Conservation (phyloP, 2,113 vertebrate species). For the Ictidomys tridecemlineatus region DNA sequence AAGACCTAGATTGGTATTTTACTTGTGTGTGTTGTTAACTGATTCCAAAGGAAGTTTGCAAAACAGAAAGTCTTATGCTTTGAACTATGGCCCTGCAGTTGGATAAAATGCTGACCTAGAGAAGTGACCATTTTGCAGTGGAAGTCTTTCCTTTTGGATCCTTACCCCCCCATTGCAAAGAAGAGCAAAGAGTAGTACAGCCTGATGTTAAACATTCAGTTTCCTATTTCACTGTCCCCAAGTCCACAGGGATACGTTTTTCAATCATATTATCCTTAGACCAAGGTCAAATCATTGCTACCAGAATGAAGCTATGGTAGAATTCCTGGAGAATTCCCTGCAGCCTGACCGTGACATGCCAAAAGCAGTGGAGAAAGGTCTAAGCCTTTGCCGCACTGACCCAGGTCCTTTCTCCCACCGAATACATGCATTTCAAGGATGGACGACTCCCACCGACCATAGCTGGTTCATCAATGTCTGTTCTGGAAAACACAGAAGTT, state of each 20-base stretch:
- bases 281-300: constrained; percentile 40
- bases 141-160: not conserved
- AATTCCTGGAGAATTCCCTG: constrained; percentile 1
- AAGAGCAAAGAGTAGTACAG: not conserved
- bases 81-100: not conserved
- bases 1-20: not conserved
- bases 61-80: not conserved
- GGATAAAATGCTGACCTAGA: not conserved
- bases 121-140: not conserved
- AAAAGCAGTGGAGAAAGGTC: not conserved
- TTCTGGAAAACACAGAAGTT: constrained; percentile 65
- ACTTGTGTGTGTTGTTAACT: not conserved
- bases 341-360: not conserved
- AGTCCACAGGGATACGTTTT: not conserved
- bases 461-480: constrained; percentile 39
- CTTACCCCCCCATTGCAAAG: not conserved
- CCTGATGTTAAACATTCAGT: not conserved
- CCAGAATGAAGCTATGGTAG: not conserved
- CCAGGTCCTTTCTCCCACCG: not conserved
- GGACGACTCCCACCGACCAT: not conserved
- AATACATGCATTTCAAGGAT: constrained; percentile 62
- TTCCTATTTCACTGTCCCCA: not conserved
- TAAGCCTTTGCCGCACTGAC: not conserved
- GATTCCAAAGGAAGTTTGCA: not conserved
- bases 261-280: constrained; percentile 38